Base-by-base conservation (phyloP, 2,113 vertebrate genomes). In the Hucho hucho region DNA sequence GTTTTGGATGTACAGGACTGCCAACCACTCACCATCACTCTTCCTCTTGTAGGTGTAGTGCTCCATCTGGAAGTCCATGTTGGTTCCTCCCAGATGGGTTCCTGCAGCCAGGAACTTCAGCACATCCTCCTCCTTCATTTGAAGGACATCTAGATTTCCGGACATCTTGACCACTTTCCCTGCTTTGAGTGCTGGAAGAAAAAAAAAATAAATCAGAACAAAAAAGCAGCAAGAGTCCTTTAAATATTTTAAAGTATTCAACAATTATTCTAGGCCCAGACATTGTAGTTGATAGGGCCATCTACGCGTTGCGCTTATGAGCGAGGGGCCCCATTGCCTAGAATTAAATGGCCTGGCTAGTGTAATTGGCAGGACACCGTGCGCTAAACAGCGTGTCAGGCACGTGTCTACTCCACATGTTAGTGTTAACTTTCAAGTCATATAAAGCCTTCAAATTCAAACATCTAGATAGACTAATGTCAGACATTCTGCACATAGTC, bases 61-160 rank as follows among this genome's bases (percentile, higher is more conserved):
- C 65, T 99, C 97, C 97, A 99, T 95, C 82, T 99, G 98, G 89
- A 97, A 99, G 90, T 99, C 98, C 25, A 98, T 89, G 89, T 99
- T 99, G 87, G 97, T 99, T 59, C 96, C 96, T 89, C 98, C 98
- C 88, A 99, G 92, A 73, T 99, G 98, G 82, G 98, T 99, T 79
- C 95, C 95, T 76, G 97, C 98, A 12, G 97, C 97, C 53, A 99
- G 96, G 92, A 99, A 99, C 85, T 99, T 99, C 87, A 98, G 95
- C 92, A 99, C 98, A 95, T 99, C 97, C 87, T 99, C 98, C 94
- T 99, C 98, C 92, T 98, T 98, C 97, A 99, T 98, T 73, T 99
- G 97, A 94, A 99, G 95, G 90, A 98, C 97, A 92, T 99, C 97
- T 6, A 99, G 96, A 93, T 94, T 94, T 96, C 98, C 97, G 96